Evolutionary conservation across 2,888 invertebrate species (phyloP).

Genomic region (Halictus ligatus): DNA sequence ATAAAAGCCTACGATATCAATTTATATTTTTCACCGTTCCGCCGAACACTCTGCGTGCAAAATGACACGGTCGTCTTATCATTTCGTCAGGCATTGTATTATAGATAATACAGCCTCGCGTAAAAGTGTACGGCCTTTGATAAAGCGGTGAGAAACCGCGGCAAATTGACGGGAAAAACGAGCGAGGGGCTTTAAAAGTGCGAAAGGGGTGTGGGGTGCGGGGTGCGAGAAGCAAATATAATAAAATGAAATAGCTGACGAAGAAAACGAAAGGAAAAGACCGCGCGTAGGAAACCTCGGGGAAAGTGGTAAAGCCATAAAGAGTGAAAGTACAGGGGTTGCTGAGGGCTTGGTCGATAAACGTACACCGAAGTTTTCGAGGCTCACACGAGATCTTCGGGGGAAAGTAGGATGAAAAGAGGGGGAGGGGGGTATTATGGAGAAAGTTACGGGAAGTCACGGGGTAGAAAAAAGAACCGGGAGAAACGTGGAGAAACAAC

Average conservation of each 20-base stretch:
- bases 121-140: neutral
- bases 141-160: neutral
- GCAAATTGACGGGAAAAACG: neutral
- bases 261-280: constrained; percentile 1
- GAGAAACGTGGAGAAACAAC: neutral
- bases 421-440: neutral
- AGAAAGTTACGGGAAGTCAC: neutral
- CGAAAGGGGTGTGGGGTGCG: neutral
- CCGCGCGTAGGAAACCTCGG: neutral
- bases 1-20: neutral
- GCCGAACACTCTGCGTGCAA: too few species aligned
- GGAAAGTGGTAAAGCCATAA: constrained; percentile 9
- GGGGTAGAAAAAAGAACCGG: neutral
- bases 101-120: neutral
- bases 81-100: neutral
- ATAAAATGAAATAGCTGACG: constrained; percentile 11
- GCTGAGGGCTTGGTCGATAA: neutral
- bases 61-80: neutral
- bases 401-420: neutral
- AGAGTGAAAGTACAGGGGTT: constrained; percentile 5
- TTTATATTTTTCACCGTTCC: neutral
- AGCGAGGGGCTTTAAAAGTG: neutral
- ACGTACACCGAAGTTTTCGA: neutral
- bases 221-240: neutral
- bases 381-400: neutral